A percentile compares a stretch with the other conserved stretches of the same genome.
Evolutionary conservation across 2,797 vertebrate species (phyloP).

Genomic region (Huso huso): DNA sequence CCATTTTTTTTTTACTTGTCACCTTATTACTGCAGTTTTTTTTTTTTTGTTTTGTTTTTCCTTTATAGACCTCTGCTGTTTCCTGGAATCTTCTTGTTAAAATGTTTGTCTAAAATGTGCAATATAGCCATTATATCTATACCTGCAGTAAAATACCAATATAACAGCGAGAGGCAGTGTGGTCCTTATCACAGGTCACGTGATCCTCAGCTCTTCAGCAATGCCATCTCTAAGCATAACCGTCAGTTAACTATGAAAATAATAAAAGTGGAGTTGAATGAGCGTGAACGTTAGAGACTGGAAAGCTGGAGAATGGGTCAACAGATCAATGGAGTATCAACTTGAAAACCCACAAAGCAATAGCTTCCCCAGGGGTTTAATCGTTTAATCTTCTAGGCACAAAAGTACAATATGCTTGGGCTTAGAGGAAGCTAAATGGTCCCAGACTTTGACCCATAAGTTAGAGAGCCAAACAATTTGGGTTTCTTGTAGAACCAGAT

Average conservation of each 20-base stretch:
- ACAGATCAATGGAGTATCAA: slow-evolving; percentile 8
- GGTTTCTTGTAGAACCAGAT: slow-evolving; percentile 6
- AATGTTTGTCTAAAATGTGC: too few species aligned
- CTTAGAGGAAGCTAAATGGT: too few species aligned
- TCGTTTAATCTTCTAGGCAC: too few species aligned
- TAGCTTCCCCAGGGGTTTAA: not conserved
- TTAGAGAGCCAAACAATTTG: not conserved
- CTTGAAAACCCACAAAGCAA: slow-evolving; percentile 2
- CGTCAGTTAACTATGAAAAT: not conserved
- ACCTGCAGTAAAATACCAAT: not conserved
- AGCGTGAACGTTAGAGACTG: not conserved
- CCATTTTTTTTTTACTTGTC: too few species aligned
- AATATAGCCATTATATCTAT: too few species aligned
- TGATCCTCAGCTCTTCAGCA: not conserved
- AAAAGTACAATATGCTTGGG: too few species aligned
- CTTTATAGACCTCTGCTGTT: not conserved
- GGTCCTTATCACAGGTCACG: too few species aligned
- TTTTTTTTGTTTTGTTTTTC: too few species aligned
- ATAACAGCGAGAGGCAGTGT: not conserved
- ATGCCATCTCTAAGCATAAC: not conserved
- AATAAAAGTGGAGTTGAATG: not conserved
- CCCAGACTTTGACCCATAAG: too few species aligned
- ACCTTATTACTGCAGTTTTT: too few species aligned
- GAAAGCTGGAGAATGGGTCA: slow-evolving; percentile 13
- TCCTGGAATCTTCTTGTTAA: too few species aligned